Evolutionary conservation across 2,797 vertebrate species (phyloP), one percentile per base, ranked within the genome.

Genomic region (Podarcis lilfordi): DNA sequence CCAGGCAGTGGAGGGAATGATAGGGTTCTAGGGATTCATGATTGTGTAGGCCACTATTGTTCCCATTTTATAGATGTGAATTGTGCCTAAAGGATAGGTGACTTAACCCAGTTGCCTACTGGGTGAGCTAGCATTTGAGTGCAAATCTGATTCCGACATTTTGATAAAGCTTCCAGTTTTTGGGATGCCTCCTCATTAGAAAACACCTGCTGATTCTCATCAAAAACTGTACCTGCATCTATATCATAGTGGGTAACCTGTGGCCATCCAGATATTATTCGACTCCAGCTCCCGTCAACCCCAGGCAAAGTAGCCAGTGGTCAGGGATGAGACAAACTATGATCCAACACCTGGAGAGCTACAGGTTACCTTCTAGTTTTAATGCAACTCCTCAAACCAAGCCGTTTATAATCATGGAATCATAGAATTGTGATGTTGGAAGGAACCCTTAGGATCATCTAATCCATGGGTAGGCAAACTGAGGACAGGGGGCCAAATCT

Each of bases 191-290:
- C 45, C 45, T n/a, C 21, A 1, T 37, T 13, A 80, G 50, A 64
- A 43, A n/a, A 43, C 29, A 72, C 10, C 64, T 92, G 61, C 84
- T 86, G 85, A 84, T 32, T 89, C 45, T 89, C 81, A 90, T n/a
- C 50, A 3, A 81, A 72, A 61, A 0, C 69, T 90, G 86, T 89
- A 23, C 19, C 89, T 91, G 82, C 61, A 74, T 72, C 86, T 2
- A 13, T 91, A n/a, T 84, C 15, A n/a, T 25, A n/a, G 13, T n/a
- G 29, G 29, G 15, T 6, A 55, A 17, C 6, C 2, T 29, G 21
- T 21, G n/a, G 19, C 35, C 71, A 32, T 74, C 13, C 11, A 37
- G 71, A 37, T 37, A 19, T 35, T 74, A 8, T 3, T 74, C 32
- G 2, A 37, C 17, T 37, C 72, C 61, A 61, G 59, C 6, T 74